A percentile compares a stretch with the other conserved stretches of the same genome.
phyloP scores from a whole-genome alignment of 2,888 invertebrate species.

The Polydrusus cervinus region DNA sequence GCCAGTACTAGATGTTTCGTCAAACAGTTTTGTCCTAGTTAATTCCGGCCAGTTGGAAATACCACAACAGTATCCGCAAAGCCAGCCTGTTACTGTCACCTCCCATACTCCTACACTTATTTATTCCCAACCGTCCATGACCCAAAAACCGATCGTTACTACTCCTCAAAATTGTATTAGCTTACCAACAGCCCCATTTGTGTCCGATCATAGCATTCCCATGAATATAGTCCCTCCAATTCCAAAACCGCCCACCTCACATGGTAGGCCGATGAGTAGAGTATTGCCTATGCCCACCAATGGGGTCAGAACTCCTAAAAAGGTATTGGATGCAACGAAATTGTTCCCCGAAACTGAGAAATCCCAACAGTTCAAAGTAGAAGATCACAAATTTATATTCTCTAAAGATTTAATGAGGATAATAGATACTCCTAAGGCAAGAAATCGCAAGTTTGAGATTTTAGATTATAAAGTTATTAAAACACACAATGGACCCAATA shows the following conservation, averaged over 20 bases:
- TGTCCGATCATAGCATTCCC: slow-evolving; percentile 77
- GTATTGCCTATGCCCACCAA: slow-evolving; percentile 85
- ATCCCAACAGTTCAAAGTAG: slow-evolving; percentile 69
- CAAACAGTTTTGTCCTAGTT: slow-evolving; percentile 80
- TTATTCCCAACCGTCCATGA: slow-evolving; percentile 58
- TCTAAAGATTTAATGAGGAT: slow-evolving; percentile 52
- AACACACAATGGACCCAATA: slow-evolving; percentile 17
- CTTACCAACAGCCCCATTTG: slow-evolving; percentile 75
- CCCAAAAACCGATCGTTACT: slow-evolving; percentile 66
- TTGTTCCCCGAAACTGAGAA: slow-evolving; percentile 69
- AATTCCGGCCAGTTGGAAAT: slow-evolving; percentile 74
- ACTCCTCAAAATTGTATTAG: slow-evolving; percentile 73
- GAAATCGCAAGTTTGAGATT: slow-evolving; percentile 58
- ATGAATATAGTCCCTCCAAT: slow-evolving; percentile 84
- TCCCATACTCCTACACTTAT: slow-evolving; percentile 60
- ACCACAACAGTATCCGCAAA: slow-evolving; percentile 60
- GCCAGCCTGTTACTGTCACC: slow-evolving; percentile 52
- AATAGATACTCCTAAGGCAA: slow-evolving; percentile 49
- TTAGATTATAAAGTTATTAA: slow-evolving; percentile 58
- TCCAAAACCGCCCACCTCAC: slow-evolving; percentile 70
- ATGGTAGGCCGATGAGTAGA: slow-evolving; percentile 82
- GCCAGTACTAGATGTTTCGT: slow-evolving; percentile 84
- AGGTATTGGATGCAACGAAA: slow-evolving; percentile 71
- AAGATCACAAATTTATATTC: slow-evolving; percentile 56
- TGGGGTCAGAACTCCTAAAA: slow-evolving; percentile 71